Evolutionary conservation across 2,888 invertebrate species (phyloP).

Genomic region (Cephonodes hylas): DNA sequence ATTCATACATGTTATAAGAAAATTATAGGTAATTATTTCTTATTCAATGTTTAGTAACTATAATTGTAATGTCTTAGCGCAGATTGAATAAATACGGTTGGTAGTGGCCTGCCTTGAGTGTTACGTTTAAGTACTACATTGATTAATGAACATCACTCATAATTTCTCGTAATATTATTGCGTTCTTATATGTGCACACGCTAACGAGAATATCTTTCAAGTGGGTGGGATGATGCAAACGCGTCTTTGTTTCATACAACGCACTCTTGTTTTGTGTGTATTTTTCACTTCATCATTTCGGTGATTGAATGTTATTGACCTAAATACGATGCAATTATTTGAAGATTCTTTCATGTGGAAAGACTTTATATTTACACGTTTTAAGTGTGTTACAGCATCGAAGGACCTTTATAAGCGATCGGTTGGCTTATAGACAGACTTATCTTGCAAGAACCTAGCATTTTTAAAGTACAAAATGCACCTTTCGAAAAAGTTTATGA

Average conservation of each 20-base stretch:
- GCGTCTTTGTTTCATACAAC: neutral
- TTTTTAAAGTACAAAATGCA: too few species aligned
- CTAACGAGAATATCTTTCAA: neutral
- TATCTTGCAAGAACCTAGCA: too few species aligned
- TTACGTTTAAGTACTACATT: neutral
- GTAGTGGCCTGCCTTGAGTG: neutral
- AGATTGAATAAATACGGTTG: conserved; percentile 14
- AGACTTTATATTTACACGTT: too few species aligned
- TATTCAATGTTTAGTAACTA: too few species aligned
- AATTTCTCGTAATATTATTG: conserved; percentile 3
- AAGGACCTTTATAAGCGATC: too few species aligned
- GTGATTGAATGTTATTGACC: neutral
- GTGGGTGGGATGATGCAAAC: neutral
- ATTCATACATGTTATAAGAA: too few species aligned
- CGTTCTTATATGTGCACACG: neutral
- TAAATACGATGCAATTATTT: too few species aligned
- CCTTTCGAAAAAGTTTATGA: too few species aligned
- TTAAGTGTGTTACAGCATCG: too few species aligned
- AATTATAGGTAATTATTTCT: too few species aligned
- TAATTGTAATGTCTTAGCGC: neutral
- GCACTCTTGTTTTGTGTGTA: neutral
- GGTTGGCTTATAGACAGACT: too few species aligned
- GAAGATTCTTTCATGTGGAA: too few species aligned
- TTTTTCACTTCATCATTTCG: neutral
- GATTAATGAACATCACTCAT: conserved; percentile 3